Evolutionary conservation across 2,113 vertebrate genomes (phyloP).

Genomic region (Lepisosteus oculatus): DNA sequence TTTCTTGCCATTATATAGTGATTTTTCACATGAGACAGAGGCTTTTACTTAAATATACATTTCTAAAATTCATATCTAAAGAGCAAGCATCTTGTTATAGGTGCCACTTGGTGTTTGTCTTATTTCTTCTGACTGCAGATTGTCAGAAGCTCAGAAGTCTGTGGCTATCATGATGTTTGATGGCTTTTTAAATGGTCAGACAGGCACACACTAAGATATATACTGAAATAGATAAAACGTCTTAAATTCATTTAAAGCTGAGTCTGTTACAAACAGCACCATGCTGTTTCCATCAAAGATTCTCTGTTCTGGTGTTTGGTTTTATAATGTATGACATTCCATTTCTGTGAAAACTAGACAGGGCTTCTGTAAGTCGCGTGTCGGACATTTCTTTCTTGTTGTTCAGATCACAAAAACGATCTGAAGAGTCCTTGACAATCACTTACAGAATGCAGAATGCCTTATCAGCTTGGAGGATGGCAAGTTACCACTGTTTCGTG

Average conservation of each 20-base stretch:
- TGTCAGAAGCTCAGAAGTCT: not conserved
- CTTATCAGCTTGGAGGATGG: slow-evolving; percentile 49
- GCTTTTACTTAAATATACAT: too few species aligned
- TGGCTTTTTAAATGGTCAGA: slow-evolving; percentile 9
- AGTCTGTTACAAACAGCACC: slow-evolving; percentile 5
- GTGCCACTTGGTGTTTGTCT: not conserved
- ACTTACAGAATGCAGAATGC: slow-evolving; percentile 37
- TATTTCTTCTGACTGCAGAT: slow-evolving; percentile 1
- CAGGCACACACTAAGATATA: slow-evolving; percentile 1
- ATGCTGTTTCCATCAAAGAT: slow-evolving; percentile 24
- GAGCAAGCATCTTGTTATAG: not conserved
- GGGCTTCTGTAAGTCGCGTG: not conserved
- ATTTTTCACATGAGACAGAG: too few species aligned
- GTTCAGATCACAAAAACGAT: not conserved
- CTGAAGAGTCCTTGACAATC: slow-evolving; percentile 31
- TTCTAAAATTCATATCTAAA: too few species aligned
- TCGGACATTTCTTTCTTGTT: not conserved
- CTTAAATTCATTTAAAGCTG: slow-evolving; percentile 6
- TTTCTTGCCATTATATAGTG: too few species aligned
- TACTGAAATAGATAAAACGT: slow-evolving; percentile 6
- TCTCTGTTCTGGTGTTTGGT: not conserved
- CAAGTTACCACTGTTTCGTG: slow-evolving; percentile 38
- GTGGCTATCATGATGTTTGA: slow-evolving; percentile 6
- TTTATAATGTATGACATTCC: slow-evolving; percentile 10
- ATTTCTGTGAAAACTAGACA: not conserved